Evolutionary conservation across 2,113 vertebrate species (phyloP).

Genomic region (Corythaixoides concolor): DNA sequence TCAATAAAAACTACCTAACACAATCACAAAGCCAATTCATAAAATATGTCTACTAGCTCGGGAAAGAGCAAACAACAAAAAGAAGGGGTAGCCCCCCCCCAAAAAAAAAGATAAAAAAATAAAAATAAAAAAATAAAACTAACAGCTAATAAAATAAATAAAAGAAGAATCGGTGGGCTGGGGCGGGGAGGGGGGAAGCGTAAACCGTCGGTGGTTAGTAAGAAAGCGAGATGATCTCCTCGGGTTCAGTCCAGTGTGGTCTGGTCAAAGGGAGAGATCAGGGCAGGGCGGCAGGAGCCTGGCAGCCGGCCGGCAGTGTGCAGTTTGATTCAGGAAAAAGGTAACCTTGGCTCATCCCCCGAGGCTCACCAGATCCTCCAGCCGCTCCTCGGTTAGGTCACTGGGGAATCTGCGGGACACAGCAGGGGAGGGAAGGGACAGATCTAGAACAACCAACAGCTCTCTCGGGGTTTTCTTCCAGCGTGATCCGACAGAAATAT

Average conservation of each 20-base stretch:
- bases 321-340: slow-evolving; percentile 70
- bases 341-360: slow-evolving; percentile 72
- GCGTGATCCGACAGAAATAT: not conserved
- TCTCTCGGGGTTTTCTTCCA: fast-evolving
- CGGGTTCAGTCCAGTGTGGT: slow-evolving; percentile 73
- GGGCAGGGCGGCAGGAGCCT: slow-evolving; percentile 68
- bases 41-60: slow-evolving; percentile 70
- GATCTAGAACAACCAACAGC: not conserved
- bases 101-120: slow-evolving; percentile 67
- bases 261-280: slow-evolving; percentile 74
- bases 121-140: slow-evolving; percentile 72
- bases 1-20: slow-evolving; percentile 73
- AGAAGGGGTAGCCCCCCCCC: slow-evolving; percentile 23
- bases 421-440: not conserved
- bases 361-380: slow-evolving; percentile 75
- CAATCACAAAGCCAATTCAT: slow-evolving; percentile 76
- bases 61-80: slow-evolving; percentile 71
- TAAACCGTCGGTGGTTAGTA: slow-evolving; percentile 81
- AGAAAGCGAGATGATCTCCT: slow-evolving; percentile 77
- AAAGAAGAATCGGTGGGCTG: slow-evolving; percentile 67
- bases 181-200: slow-evolving; percentile 37
- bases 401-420: slow-evolving; percentile 65
- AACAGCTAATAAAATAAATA: slow-evolving; percentile 81
- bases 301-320: slow-evolving; percentile 73
- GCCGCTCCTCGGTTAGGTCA: slow-evolving; percentile 72